Evolutionary conservation across 1,140 invertebrate species (phyloP).

Genomic region (Bathynomus jamesi): DNA sequence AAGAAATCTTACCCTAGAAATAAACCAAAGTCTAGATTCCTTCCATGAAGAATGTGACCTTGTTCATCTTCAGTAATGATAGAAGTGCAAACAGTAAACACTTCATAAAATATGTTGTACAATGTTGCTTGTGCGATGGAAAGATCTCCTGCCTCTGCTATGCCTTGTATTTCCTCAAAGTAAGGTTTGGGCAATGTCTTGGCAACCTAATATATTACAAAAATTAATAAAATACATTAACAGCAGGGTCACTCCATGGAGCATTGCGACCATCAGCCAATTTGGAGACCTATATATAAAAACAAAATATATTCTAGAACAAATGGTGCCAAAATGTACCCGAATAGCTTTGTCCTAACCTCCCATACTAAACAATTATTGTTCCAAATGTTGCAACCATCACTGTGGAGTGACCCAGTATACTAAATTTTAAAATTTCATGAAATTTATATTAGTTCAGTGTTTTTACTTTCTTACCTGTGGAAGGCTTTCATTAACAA

Average conservation of each 20-base stretch:
- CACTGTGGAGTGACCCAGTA: not conserved
- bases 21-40: conserved; percentile 55
- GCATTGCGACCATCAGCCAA: no score
- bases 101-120: conserved; percentile 57
- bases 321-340: not conserved
- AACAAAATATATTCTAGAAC: not conserved
- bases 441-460: not conserved
- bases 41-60: conserved; percentile 49
- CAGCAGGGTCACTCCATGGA: no score
- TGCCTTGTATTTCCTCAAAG: conserved; percentile 47
- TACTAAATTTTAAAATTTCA: not conserved
- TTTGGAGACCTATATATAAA: no score
- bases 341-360: not conserved
- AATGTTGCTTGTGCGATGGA: conserved; percentile 49
- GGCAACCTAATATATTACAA: conserved; percentile 36
- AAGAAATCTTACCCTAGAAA: conserved; percentile 51
- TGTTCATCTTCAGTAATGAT: conserved; percentile 46
- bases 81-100: conserved; percentile 55
- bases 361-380: not conserved
- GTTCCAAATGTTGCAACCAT: not conserved
- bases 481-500: not conserved
- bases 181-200: conserved; percentile 46
- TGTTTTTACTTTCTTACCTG: not conserved
- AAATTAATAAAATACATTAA: not conserved
- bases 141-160: conserved; percentile 44